These are phyloP conservation scores for Druon quercuslanigerum DNA, from an alignment of 1,140 invertebrate species.

Conservation along the genomic window DNA sequence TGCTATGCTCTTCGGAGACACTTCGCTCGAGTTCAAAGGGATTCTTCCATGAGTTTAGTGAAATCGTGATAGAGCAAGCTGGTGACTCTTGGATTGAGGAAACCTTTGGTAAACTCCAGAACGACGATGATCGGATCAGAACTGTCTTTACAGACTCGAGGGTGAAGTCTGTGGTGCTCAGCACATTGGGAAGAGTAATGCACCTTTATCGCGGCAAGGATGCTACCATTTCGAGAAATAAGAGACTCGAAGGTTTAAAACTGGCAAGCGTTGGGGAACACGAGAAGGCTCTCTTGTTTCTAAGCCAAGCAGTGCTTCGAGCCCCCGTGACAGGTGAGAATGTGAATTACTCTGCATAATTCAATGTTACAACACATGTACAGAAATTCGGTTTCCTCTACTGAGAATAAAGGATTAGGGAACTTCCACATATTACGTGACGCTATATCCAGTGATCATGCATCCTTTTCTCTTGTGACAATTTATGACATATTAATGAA, in stretches of 20 bases:
- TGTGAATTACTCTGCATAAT: slow-evolving; percentile 35
- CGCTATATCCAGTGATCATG: too few relatives aligned
- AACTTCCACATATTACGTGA: too few relatives aligned
- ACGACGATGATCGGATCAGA: slow-evolving; percentile 75
- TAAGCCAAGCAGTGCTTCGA: slow-evolving; percentile 80
- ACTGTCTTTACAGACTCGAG: slow-evolving; percentile 75
- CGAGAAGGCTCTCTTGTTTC: slow-evolving; percentile 77
- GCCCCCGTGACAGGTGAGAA: slow-evolving; percentile 76
- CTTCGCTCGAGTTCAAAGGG: slow-evolving; percentile 78
- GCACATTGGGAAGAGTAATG: slow-evolving; percentile 76
- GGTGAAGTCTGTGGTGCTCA: slow-evolving; percentile 74
- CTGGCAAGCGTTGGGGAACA: slow-evolving; percentile 72
- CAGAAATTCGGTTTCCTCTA: too few relatives aligned
- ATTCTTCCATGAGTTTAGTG: slow-evolving; percentile 78
- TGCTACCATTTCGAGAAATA: slow-evolving; percentile 71
- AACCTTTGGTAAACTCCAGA: slow-evolving; percentile 75
- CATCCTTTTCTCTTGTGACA: too few relatives aligned
- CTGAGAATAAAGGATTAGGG: too few relatives aligned
- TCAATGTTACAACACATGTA: too few relatives aligned
- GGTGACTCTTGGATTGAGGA: slow-evolving; percentile 76
- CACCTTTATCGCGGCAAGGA: slow-evolving; percentile 78
- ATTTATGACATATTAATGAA: too few relatives aligned
- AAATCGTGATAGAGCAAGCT: slow-evolving; percentile 69
- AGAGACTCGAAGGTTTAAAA: slow-evolving; percentile 73
- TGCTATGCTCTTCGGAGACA: slow-evolving; percentile 78